Percentiles rank a stretch among this genome's conserved stretches.
Conservation (phyloP, 2,113 vertebrate species). For the Falcunculus frontatus region DNA sequence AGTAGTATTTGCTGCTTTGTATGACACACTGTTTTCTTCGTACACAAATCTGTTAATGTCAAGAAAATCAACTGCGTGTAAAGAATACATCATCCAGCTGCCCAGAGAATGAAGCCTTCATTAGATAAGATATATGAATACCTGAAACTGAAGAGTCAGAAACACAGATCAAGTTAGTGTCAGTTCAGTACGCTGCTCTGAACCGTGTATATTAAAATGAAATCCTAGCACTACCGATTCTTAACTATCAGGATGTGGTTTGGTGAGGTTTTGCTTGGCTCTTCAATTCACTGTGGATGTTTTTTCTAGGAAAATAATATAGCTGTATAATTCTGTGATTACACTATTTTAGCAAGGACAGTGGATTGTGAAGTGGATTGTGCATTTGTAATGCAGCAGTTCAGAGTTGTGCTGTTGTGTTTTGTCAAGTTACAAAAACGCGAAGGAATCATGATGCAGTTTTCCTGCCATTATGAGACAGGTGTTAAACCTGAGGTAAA, state of each 20-base stretch:
- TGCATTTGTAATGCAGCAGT: not conserved
- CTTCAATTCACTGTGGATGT: not conserved
- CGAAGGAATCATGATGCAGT: not conserved
- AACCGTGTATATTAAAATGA: not conserved
- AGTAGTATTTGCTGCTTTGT: not conserved
- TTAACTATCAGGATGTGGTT: not conserved
- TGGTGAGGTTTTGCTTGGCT: not conserved
- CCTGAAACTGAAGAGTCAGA: conserved; percentile 22
- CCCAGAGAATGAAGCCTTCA: not conserved
- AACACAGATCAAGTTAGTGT: conserved; percentile 16
- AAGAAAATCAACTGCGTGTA: not conserved
- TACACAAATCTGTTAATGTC: not conserved
- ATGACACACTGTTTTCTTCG: not conserved
- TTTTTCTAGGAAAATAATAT: not conserved
- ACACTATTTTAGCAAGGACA: not conserved
- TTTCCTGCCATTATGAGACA: not conserved
- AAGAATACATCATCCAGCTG: conserved; percentile 10
- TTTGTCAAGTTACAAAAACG: not conserved
- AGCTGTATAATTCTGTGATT: conserved; percentile 9
- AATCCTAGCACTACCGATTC: not conserved
- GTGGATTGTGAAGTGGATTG: not conserved
- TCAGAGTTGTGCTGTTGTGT: not conserved
- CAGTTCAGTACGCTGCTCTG: not conserved
- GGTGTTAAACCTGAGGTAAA: conserved; percentile 42
- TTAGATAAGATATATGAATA: conserved; percentile 29